Evolutionary conservation across 2,113 vertebrate species (phyloP), one percentile per base, ranked within the genome.

Genomic region (Chionomys nivalis): DNA sequence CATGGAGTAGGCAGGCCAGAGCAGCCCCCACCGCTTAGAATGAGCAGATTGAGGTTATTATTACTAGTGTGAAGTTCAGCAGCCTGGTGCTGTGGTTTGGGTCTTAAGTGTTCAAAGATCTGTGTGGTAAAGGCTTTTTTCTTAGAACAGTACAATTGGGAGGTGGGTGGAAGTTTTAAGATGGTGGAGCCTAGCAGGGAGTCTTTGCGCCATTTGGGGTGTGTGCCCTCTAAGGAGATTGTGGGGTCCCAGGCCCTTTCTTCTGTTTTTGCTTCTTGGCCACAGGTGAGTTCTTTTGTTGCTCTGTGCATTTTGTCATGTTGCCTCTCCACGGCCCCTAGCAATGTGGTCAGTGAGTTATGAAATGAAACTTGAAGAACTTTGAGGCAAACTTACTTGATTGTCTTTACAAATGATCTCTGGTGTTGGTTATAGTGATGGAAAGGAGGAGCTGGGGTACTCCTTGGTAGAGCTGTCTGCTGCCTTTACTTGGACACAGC

Each of bases 401-500:
- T 47, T n/a, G 19, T 88, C 28, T 78, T 66, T 10, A 33, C 65
- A 77, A 70, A 19, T 28, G 44, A 28, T 72, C 2, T 44, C 7
- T 36, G 21, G 44, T 39, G 13, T 78, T 87, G 85, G 91, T 42
- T 52, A 52, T 26, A 66, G 82, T 65, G 70, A 31, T 75, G 39
- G 73, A 36, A 58, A 24, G 83, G 42, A 76, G 63, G 70, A 86
- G 61, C 91, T 89, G 8, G 23, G 52, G 24, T 85, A 12, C 55
- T 91, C 70, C 63, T 3, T 52, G 7, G 28, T 92, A 78, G 5
- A 68, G 42, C 21, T 68, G 16, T 52, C 70, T 90, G 31, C 52
- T 58, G 36, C 52, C 39, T 96, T 95, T 89, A 58, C 88, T 93
- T 66, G 61, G 92, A 77, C 13, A 8, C 3, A 82, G 70, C 66